These are phyloP conservation scores for Dendrolimus houi DNA, from an alignment of 2,888 invertebrate species.

Conservation along the genomic window DNA sequence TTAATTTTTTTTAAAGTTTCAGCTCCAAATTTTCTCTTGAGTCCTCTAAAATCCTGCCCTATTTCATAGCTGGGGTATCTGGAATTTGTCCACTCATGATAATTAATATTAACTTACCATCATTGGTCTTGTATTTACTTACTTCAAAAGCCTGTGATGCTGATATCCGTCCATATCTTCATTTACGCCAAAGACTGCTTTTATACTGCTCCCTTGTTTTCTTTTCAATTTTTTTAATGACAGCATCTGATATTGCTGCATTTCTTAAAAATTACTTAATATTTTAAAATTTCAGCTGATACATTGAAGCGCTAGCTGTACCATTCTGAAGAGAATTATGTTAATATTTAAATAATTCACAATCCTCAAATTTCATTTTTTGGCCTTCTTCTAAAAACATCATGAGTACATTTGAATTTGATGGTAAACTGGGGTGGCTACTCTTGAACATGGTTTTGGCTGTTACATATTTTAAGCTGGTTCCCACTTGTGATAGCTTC, in stretches of 20 bases:
- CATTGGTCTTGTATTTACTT: constrained; percentile 18
- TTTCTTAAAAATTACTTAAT: no score
- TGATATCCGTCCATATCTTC: constrained; percentile 26
- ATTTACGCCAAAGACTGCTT: constrained; percentile 12
- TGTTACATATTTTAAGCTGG: neutral
- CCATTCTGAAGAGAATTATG: constrained; percentile 11
- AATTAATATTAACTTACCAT: neutral
- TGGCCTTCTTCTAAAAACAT: constrained; percentile 6
- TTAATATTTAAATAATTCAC: constrained; percentile 22
- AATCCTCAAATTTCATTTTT: constrained; percentile 15
- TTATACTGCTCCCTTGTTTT: constrained; percentile 13
- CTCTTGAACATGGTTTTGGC: neutral
- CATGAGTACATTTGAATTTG: neutral
- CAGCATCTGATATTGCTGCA: no score
- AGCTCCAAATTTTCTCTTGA: constrained; percentile 11
- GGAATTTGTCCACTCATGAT: constrained; percentile 18
- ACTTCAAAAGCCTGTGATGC: constrained; percentile 27
- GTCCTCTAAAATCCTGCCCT: constrained; percentile 13
- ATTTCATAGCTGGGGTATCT: constrained; percentile 12
- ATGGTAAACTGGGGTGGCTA: neutral
- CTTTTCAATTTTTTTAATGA: neutral
- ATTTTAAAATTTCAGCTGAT: no score
- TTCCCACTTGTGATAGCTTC: neutral
- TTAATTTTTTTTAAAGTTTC: constrained; percentile 15
- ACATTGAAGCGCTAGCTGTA: constrained; percentile 10